phyloP scores from a whole-genome alignment of 2,888 invertebrate genomes.

The Epirrhoe alternata region DNA sequence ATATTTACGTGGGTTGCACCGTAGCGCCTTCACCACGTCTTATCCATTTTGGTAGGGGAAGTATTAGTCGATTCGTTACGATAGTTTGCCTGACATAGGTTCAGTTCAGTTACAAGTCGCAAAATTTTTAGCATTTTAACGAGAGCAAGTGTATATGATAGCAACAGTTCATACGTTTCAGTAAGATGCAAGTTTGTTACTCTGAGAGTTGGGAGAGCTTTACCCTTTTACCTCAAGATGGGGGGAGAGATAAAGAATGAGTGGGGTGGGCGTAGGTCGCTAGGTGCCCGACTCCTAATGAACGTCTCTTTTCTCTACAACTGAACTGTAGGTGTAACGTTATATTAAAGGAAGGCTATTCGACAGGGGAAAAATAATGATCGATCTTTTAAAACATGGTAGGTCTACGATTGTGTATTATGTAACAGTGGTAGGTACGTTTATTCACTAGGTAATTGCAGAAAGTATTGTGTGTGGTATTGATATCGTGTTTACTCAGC shows the following conservation, averaged over 20 bases:
- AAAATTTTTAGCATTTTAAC: neutral
- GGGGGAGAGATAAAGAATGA: conserved; percentile 32
- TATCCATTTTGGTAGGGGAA: too few species aligned
- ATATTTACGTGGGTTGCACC: too few species aligned
- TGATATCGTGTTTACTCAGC: neutral
- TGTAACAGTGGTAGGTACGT: neutral
- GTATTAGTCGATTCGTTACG: too few species aligned
- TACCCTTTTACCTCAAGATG: conserved; percentile 37
- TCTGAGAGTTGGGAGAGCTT: conserved; percentile 26
- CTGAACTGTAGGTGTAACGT: conserved; percentile 34
- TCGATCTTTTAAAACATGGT: conserved; percentile 20
- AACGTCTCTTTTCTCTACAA: conserved; percentile 40
- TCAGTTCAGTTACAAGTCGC: neutral
- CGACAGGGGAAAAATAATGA: conserved; percentile 20
- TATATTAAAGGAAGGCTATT: conserved; percentile 30
- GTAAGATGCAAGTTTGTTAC: conserved; percentile 12
- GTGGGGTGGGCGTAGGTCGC: conserved; percentile 31
- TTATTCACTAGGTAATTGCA: neutral
- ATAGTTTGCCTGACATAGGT: too few species aligned
- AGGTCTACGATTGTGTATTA: neutral
- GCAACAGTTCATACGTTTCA: conserved; percentile 17
- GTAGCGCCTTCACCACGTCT: too few species aligned
- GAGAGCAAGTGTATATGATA: neutral
- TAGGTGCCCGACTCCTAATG: conserved; percentile 42
- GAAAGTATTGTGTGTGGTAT: neutral